Conservation (phyloP, 1,140 invertebrate genomes). For the Drosophila simulans region DNA sequence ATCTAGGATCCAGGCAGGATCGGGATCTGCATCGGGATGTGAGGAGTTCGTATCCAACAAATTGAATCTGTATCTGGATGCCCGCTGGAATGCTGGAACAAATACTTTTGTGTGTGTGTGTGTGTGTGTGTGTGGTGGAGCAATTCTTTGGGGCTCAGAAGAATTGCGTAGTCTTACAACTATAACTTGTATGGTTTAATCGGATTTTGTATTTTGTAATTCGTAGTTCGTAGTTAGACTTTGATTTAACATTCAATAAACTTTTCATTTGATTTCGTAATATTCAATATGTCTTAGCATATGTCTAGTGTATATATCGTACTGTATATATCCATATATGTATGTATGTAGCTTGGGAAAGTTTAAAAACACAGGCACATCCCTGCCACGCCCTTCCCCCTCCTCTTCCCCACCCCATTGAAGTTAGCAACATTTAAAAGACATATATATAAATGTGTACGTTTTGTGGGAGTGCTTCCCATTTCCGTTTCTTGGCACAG, state of each 20-base stretch:
- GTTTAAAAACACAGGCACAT: constrained; percentile 32
- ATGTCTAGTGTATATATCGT: constrained; percentile 40
- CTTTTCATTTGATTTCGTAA: constrained; percentile 37
- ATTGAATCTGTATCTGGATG: background rate
- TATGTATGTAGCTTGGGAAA: constrained; percentile 30
- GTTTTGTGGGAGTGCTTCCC: background rate
- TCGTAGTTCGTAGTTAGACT: constrained; percentile 17
- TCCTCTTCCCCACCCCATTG: background rate
- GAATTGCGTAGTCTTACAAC: constrained; percentile 32
- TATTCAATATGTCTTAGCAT: constrained; percentile 55
- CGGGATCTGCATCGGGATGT: background rate
- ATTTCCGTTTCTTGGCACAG: constrained; percentile 28
- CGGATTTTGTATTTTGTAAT: background rate
- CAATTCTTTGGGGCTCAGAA: constrained; percentile 46
- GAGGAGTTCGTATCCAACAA: constrained; percentile 3
- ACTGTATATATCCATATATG: constrained; percentile 30
- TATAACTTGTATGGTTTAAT: constrained; percentile 22
- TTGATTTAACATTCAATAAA: constrained; percentile 50
- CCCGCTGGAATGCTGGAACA: too few relatives aligned
- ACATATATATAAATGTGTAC: constrained; percentile 31
- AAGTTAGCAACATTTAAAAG: constrained; percentile 43
- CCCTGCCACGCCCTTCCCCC: background rate
- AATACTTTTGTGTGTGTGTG: background rate
- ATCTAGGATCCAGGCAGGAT: background rate
- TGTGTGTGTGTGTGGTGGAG: background rate